Conservation (phyloP, 2,888 invertebrate genomes). For the Callyntrura sp. region DNA sequence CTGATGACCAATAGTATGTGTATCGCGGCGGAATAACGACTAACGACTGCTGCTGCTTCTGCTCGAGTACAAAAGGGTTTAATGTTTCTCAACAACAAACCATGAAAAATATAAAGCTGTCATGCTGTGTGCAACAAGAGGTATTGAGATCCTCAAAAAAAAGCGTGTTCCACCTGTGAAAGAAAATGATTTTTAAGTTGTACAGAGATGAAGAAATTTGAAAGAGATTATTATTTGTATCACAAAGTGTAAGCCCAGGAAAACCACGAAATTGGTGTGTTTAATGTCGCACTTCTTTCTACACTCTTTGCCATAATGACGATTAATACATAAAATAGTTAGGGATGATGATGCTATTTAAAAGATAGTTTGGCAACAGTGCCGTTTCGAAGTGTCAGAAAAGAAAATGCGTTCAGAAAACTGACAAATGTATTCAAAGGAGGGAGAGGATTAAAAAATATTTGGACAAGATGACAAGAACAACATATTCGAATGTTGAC, state of each 20-base stretch:
- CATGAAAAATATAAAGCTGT: not conserved
- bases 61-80: not conserved
- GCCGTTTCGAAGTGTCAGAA: not conserved
- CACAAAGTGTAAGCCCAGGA: not conserved
- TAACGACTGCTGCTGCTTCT: not conserved
- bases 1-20: not conserved
- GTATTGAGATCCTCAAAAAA: not conserved
- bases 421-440: no score
- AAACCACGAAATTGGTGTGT: slow-evolving; percentile 25
- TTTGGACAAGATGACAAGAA: slow-evolving; percentile 40
- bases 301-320: not conserved
- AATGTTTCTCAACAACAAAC: not conserved
- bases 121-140: slow-evolving; percentile 15
- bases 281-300: slow-evolving; percentile 21
- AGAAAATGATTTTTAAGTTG: slow-evolving; percentile 10
- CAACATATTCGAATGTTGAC: not conserved
- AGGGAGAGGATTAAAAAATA: not conserved
- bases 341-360: not conserved
- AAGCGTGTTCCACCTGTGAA: not conserved
- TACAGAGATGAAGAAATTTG: slow-evolving; percentile 17
- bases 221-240: not conserved
- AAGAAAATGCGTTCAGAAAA: not conserved
- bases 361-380: no score
- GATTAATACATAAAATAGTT: slow-evolving; percentile 2
- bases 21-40: not conserved